phyloP scores from a whole-genome alignment of 1,140 invertebrate species.

The Pseudobourletiella spinata region DNA sequence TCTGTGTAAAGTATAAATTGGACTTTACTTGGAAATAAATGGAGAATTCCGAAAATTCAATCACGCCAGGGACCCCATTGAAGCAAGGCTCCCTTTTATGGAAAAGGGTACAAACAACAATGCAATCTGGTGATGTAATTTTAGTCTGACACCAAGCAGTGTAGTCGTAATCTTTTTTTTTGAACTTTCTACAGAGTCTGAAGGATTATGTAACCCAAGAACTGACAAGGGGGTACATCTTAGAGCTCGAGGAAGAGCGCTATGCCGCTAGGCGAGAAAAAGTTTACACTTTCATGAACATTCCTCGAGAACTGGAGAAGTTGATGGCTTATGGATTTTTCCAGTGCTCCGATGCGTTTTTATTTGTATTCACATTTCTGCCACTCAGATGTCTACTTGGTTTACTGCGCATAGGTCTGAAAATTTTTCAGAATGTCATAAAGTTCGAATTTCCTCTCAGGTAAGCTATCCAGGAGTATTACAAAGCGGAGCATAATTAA shows the following conservation, averaged over 20 bases:
- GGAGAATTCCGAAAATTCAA: neutral
- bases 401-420: conserved; percentile 35
- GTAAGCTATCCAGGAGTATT: conserved; percentile 7
- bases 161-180: neutral
- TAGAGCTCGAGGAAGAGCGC: conserved; percentile 87
- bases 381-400: conserved; percentile 57
- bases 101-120: neutral
- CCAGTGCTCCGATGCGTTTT: conserved; percentile 92
- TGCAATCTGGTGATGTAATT: neutral
- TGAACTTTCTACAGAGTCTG: conserved; percentile 14
- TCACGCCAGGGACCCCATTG: neutral
- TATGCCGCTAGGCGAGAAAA: conserved; percentile 88
- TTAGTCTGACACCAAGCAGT: neutral
- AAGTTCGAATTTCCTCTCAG: conserved; percentile 6
- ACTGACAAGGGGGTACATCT: conserved; percentile 77
- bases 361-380: conserved; percentile 96
- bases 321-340: conserved; percentile 93
- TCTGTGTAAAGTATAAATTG: too few species aligned
- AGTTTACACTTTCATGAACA: conserved; percentile 94
- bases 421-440: conserved; percentile 5
- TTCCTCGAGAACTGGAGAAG: conserved; percentile 83
- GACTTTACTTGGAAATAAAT: neutral
- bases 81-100: neutral
- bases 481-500: too few species aligned
- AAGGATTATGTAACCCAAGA: conserved; percentile 70